Percentiles rank a stretch among this genome's conserved stretches.
Evolutionary conservation across 2,888 invertebrate species (phyloP).

Genomic region (Pandemis corylana): DNA sequence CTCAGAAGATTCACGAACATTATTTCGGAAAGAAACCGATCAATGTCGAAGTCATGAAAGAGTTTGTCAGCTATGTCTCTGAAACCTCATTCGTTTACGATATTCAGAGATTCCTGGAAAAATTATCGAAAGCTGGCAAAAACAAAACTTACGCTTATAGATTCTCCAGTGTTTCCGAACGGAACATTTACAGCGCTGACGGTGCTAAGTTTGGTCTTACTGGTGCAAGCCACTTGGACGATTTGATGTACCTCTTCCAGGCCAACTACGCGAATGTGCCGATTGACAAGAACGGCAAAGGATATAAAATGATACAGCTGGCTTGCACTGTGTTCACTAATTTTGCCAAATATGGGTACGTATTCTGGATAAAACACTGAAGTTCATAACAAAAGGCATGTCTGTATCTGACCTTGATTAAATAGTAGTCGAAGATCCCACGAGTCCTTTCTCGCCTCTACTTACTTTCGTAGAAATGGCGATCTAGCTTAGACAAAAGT

Average conservation of each 20-base stretch:
- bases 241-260: conserved; percentile 65
- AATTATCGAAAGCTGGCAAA: conserved; percentile 46
- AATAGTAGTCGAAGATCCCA: too few species aligned
- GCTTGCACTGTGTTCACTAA: conserved; percentile 45
- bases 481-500: too few species aligned
- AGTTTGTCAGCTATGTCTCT: conserved; percentile 51
- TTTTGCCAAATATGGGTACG: conserved; percentile 42
- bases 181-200: conserved; percentile 55
- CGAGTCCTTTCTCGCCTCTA: too few species aligned
- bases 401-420: too few species aligned
- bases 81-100: conserved; percentile 51
- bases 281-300: conserved; percentile 54
- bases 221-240: conserved; percentile 66
- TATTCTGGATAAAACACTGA: neutral
- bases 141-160: conserved; percentile 55
- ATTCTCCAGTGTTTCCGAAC: conserved; percentile 59
- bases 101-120: conserved; percentile 49
- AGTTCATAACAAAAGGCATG: too few species aligned
- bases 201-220: conserved; percentile 55
- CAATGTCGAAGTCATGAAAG: conserved; percentile 48
- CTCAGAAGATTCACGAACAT: conserved; percentile 55
- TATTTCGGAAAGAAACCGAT: conserved; percentile 58
- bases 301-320: conserved; percentile 59
- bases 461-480: too few species aligned
- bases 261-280: conserved; percentile 53